These are phyloP conservation scores for Eupithecia pulchellata DNA, from an alignment of 2,888 invertebrate species.

Conservation along the genomic window DNA sequence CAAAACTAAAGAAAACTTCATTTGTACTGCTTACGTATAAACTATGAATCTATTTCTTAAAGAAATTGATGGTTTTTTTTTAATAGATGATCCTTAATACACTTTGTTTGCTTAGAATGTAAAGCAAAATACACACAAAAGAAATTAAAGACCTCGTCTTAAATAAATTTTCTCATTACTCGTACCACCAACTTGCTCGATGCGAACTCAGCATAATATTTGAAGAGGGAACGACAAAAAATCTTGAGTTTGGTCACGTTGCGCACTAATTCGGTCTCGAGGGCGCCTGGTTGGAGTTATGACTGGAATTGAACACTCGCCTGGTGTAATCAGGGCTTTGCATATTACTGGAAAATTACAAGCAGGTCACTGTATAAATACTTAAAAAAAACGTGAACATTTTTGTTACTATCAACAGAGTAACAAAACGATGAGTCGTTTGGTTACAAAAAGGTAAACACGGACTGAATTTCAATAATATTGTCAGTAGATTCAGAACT, in stretches of 20 bases:
- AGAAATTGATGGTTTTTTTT: neutral
- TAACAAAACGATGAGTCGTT: too few relatives aligned
- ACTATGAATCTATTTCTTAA: neutral
- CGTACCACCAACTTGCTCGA: constrained; percentile 26
- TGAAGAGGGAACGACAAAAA: constrained; percentile 68
- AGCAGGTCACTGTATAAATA: constrained; percentile 25
- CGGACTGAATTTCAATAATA: neutral
- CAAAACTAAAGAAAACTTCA: neutral
- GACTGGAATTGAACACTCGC: constrained; percentile 61
- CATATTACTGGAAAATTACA: constrained; percentile 51
- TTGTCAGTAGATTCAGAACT: neutral
- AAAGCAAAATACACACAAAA: neutral
- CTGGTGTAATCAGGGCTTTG: constrained; percentile 65
- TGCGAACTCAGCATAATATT: constrained; percentile 53
- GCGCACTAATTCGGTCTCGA: constrained; percentile 76
- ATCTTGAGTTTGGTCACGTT: constrained; percentile 78
- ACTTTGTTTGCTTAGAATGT: neutral
- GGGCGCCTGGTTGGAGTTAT: constrained; percentile 66
- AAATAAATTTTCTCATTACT: constrained; percentile 28
- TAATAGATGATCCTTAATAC: neutral
- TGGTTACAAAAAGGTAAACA: too few relatives aligned
- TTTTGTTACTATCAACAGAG: neutral
- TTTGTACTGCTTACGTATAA: neutral
- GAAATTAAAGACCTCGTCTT: neutral
- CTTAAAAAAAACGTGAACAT: neutral